phyloP scores from a whole-genome alignment of 2,888 invertebrate genomes.

The Cataglyphis cursor region DNA sequence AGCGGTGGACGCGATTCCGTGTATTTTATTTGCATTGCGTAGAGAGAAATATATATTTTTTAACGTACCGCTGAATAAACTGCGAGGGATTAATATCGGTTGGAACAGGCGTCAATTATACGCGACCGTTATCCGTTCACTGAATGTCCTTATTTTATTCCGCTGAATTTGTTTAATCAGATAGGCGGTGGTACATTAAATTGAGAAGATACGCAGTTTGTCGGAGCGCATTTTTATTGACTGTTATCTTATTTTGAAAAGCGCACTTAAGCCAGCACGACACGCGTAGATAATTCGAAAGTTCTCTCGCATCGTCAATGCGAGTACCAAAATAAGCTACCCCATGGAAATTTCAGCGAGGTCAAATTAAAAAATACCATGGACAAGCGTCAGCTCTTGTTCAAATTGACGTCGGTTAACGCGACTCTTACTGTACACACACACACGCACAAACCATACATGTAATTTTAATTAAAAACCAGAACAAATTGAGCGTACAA shows the following conservation, averaged over 20 bases:
- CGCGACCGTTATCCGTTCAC: background rate
- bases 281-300: background rate
- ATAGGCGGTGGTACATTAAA: constrained; percentile 17
- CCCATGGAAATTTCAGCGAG: background rate
- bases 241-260: constrained; percentile 31
- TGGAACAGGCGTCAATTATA: constrained; percentile 29
- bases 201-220: constrained; percentile 18
- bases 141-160: constrained; percentile 19
- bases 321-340: constrained; percentile 14
- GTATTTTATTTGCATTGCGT: constrained; percentile 9
- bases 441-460: background rate
- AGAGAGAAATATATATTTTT: constrained; percentile 20
- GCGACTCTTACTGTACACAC: background rate
- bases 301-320: constrained; percentile 12
- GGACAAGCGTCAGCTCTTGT: background rate
- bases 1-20: background rate
- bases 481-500: background rate
- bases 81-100: constrained; percentile 31
- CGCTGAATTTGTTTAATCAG: constrained; percentile 30
- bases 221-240: constrained; percentile 26
- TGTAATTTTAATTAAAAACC: constrained; percentile 16
- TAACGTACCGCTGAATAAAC: constrained; percentile 31
- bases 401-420: constrained; percentile 1
- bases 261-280: background rate
- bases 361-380: constrained; percentile 13